Evolutionary conservation across 2,797 vertebrate species (phyloP), one percentile per base, ranked within the genome.

Genomic region (Benthosema pterotum): DNA sequence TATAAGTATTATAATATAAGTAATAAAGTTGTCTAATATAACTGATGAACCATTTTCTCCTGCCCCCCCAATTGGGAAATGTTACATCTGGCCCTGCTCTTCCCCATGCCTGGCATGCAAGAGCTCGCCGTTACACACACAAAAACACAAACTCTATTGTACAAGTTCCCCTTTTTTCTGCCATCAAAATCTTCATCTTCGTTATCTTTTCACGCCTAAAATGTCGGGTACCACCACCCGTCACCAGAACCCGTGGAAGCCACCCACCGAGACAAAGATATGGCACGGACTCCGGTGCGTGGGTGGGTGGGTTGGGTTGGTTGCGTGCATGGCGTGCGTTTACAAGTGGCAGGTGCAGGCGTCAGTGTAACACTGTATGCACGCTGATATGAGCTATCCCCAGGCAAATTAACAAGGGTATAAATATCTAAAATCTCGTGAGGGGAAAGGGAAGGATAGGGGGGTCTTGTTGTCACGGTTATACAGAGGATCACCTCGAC

Each of bases 81-180:
- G n/a, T n/a, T n/a, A n/a, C n/a, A n/a, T n/a, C n/a, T n/a, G n/a
- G n/a, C n/a, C n/a, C n/a, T n/a, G n/a, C n/a, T n/a, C n/a, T n/a
- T n/a, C n/a, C n/a, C n/a, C n/a, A n/a, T n/a, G n/a, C n/a, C n/a
- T 90, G 83, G 88, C 90, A 77, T 91, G 91, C 91, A 87, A 92
- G 77, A 70, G 85, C 90, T 89, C 90, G 89, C 86, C 87, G 66
- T 74, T 88, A 83, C 82, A 82, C 82, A 88, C 22, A 22, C 82
- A 88, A 2, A 22, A 84, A 89, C 74, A 90, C 87, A 87, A 84
- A 77, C 82, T 83, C 75, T 80, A n/a, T n/a, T n/a, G n/a, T n/a
- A n/a, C 2, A 22, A 22, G 22, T 4, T 22, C 22, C 22, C 22
- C 79, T 89, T 90, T 86, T 89, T 85, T 88, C 85, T 86, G 78